Base-by-base conservation (phyloP, 92 coral and sea anemone species). In the Heteractis magnifica region DNA sequence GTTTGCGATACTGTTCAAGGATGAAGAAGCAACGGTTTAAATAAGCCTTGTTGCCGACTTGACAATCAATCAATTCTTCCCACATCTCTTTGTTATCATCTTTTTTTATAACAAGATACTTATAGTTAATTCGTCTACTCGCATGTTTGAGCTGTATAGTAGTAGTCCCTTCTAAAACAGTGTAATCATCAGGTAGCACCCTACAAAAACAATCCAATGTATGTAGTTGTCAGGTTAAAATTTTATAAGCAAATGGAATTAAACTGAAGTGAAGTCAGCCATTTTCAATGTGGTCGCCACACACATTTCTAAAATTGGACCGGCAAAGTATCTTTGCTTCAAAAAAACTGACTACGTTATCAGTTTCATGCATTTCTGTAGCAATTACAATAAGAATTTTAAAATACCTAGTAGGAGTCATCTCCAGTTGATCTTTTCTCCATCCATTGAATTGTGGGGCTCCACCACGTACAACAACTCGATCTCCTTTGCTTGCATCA, bases 401-500 rank as follows among this genome's bases (percentile, higher is more conserved):
- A 16, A 9, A 15, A 60, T 89, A 82, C 87, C 85, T 83, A 8
- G 77, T 84, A 8, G 56, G 88, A 13, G 6, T 49, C 83, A 90
- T 83, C 78, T 86, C 78, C 4, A 86, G 60, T 34, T 86, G 82
- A 56, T 90, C 75, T 6, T 64, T 81, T 2, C 2, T 34, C 82
- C 88, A 90, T 34, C 56, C 41, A 48, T 79, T 82, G 55, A 83
- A 85, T 10, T 20, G 23, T 23, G 77, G 76, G 18, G 51, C 59
- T 59, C 83, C 93, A 71, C 87, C 87, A 8, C 93, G 73, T 76
- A 90, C 85, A 53, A 82, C 52, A 6, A 90, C 78, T 41, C 20
- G 72, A 75, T 90, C 90, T 11, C 83, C 86, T 56, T 77, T 50
- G 41, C 4, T 58, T 34, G 72, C 18, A 20, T 90, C 90, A 83